Base-by-base conservation (phyloP, 2,797 vertebrate species). In the Heteromormyrus szaboi region DNA sequence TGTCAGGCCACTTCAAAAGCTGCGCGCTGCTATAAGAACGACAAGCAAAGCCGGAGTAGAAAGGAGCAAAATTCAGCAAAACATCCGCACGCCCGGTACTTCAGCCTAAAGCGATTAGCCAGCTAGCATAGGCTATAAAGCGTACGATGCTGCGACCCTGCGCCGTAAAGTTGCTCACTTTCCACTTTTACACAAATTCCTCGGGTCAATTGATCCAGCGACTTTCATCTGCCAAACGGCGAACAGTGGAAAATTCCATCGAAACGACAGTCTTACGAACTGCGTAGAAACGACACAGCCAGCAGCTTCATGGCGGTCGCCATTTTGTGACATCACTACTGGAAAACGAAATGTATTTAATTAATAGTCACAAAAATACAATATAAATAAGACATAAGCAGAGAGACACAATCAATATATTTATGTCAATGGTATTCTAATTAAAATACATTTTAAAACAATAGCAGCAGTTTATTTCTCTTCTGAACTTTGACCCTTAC, bases 201-300 rank as follows among this genome's bases (percentile, higher is more conserved):
- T 1, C 53, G 7, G 48, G 44, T 83, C 44, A 48, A 59, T 68
- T 41, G 46, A 65, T 41, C 37, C 3, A 50, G 17, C 22, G 44
- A n/a, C 85, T 89, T 48, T 29, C 29, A 65, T 62, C 86, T 14
- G 25, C 8, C 79, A 54, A 22, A 85, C 48, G 22, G 46, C 22
- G 56, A 51, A 0, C 3, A 87, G 90, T 90, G 91, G 91, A 92
- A 92, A 90, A 90, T 91, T 91, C 89, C 93, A 88, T 89, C 90
- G 90, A 87, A 88, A 89, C 54, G 54, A 90, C 90, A 91, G 86
- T 51, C 89, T 88, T 59, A 90, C 48, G 44, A 93, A 93, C 90
- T 94, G 93, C 93, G 93, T 92, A 94, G 91, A 87, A 89, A 88
- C 85, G 68, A 89, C 4, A 88, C 59, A 86, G 62, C 79, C 62